Evolutionary conservation across 2,113 vertebrate genomes (phyloP).

Genomic region (Ariopsis seemanni): DNA sequence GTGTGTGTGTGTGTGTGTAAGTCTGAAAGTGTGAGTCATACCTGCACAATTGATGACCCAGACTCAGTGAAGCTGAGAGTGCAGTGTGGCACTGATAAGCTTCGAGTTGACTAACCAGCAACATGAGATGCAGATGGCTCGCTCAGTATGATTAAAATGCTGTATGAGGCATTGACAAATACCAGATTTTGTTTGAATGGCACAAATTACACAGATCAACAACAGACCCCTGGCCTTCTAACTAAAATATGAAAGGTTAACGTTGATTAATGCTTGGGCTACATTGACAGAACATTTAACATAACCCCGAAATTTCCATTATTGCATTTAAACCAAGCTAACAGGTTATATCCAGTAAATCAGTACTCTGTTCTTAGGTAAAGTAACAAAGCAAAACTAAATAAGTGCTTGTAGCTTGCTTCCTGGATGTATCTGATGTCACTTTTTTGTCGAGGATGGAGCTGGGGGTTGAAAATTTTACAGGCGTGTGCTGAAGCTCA

Average conservation of each 20-base stretch:
- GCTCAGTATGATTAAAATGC: conserved; percentile 37
- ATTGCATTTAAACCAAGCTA: background rate
- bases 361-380: too few relatives aligned
- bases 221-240: conserved; percentile 4
- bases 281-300: background rate
- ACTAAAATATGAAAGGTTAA: background rate
- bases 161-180: conserved; percentile 24
- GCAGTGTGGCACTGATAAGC: conserved; percentile 42
- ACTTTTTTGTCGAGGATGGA: background rate
- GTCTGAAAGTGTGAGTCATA: conserved; percentile 50
- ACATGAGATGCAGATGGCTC: conserved; percentile 32
- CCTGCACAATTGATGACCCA: conserved; percentile 51
- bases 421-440: conserved; percentile 59
- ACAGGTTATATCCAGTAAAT: background rate
- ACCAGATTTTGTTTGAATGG: conserved; percentile 29
- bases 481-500: conserved; percentile 71
- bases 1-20: conserved; percentile 22
- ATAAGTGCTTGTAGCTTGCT: background rate
- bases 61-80: conserved; percentile 46
- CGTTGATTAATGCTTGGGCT: background rate
- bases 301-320: background rate
- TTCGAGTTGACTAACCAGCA: conserved; percentile 45
- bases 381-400: background rate
- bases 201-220: conserved; percentile 23
- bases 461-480: background rate